Percentiles rank a stretch among this genome's conserved stretches.
phyloP scores from a whole-genome alignment of 2,888 invertebrate genomes.

The Caenorhabditis angaria region DNA sequence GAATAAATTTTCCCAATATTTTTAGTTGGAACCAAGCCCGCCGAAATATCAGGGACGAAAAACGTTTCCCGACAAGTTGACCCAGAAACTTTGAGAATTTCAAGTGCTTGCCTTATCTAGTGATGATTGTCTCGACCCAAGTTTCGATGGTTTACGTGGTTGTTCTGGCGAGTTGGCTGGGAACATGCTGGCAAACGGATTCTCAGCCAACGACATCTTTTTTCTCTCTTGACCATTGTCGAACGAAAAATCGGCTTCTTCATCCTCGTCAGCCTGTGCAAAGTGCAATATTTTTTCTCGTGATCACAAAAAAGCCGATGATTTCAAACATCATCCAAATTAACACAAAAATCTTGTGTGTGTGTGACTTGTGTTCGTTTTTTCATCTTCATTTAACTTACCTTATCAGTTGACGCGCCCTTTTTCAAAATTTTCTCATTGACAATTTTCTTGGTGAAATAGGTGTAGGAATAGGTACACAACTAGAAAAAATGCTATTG shows the following conservation, averaged over 20 bases:
- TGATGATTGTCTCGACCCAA: background rate
- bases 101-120: conserved; percentile 26
- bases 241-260: conserved; percentile 38
- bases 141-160: conserved; percentile 27
- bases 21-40: no score
- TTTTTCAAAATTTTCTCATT: conserved; percentile 56
- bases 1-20: no score
- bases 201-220: conserved; percentile 52
- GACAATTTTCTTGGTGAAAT: conserved; percentile 58
- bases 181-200: conserved; percentile 63
- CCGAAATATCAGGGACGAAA: no score
- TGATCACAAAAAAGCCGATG: no score
- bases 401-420: conserved; percentile 23
- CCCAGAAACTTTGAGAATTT: no score
- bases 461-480: conserved; percentile 64
- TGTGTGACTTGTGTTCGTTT: background rate
- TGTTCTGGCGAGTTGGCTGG: conserved; percentile 33
- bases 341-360: conserved; percentile 4
- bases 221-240: conserved; percentile 37
- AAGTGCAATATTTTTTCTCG: conserved; percentile 1
- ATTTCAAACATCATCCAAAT: no score
- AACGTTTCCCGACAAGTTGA: no score
- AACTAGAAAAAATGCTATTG: conserved; percentile 49
- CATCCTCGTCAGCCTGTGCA: conserved; percentile 13
- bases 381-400: conserved; percentile 15